Percentiles rank a stretch among this genome's conserved stretches.
Conservation (phyloP, 2,797 vertebrate species). For the Hapalemur alaotrensis region DNA sequence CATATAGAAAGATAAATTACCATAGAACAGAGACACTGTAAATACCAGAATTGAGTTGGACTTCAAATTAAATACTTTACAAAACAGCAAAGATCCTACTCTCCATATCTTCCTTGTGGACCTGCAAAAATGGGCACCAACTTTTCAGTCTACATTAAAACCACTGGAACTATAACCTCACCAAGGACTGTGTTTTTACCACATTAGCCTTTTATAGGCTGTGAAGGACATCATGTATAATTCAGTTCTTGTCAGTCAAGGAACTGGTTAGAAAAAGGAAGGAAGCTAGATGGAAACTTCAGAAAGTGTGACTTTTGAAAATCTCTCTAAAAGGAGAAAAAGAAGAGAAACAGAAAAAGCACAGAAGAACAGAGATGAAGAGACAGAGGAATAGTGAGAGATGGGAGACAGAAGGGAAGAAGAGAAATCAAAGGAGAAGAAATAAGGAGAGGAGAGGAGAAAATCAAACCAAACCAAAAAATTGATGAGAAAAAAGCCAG, state of each 20-base stretch:
- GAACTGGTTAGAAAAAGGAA: not conserved
- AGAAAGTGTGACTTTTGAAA: not conserved
- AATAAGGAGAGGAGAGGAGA: not conserved
- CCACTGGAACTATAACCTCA: not conserved
- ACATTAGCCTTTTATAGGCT: not conserved
- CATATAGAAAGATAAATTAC: not conserved
- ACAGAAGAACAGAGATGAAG: not conserved
- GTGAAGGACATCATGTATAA: not conserved
- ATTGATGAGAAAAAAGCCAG: not conserved
- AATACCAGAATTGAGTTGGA: not conserved
- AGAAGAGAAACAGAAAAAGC: not conserved
- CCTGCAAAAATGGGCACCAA: not conserved
- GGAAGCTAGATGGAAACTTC: not conserved
- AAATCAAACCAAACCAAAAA: not conserved
- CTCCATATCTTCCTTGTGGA: not conserved
- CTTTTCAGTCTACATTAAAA: not conserved
- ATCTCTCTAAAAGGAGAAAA: not conserved
- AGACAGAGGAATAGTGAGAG: not conserved
- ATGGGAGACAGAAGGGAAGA: not conserved
- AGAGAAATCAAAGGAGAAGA: not conserved
- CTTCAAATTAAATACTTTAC: not conserved
- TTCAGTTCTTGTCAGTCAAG: not conserved
- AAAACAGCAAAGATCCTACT: not conserved
- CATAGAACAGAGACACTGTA: not conserved
- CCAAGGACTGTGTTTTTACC: not conserved